phyloP scores from a whole-genome alignment of 2,888 invertebrate species.

The Lithophane leautieri region DNA sequence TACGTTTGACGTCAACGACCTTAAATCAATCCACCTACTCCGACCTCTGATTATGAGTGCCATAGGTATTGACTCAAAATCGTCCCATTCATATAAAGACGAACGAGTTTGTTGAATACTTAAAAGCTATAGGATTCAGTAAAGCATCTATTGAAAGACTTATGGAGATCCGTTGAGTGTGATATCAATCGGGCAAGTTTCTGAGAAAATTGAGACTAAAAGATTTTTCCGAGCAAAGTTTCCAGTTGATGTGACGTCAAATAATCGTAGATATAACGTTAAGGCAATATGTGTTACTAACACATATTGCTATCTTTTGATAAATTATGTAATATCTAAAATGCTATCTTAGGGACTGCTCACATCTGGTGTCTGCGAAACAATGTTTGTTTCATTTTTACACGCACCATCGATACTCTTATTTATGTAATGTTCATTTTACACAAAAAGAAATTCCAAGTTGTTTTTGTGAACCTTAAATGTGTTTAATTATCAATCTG shows the following conservation, averaged over 20 bases:
- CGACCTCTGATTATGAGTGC: too few relatives aligned
- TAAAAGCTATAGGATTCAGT: conserved; percentile 13
- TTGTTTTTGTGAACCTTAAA: background rate
- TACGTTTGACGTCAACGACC: too few relatives aligned
- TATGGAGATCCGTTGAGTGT: background rate
- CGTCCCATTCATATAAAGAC: background rate
- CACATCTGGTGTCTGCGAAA: background rate
- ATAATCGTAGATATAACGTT: background rate
- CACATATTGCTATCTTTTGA: too few relatives aligned
- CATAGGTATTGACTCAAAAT: background rate
- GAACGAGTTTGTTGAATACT: conserved; percentile 10
- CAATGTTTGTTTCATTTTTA: background rate
- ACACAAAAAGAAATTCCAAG: too few relatives aligned
- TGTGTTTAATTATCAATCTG: background rate
- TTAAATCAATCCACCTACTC: too few relatives aligned
- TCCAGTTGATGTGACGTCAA: conserved; percentile 1
- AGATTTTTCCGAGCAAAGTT: conserved; percentile 4
- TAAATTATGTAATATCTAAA: background rate
- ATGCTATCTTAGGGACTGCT: background rate
- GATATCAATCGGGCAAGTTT: conserved; percentile 15
- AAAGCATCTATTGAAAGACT: conserved; percentile 17
- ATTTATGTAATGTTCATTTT: background rate
- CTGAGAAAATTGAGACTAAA: conserved; percentile 3
- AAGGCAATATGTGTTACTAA: conserved; percentile 2
- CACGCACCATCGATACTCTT: background rate